These are phyloP conservation scores for Phoxinus dragarum DNA, from an alignment of 2,797 vertebrate genomes.

Conservation along the genomic window DNA sequence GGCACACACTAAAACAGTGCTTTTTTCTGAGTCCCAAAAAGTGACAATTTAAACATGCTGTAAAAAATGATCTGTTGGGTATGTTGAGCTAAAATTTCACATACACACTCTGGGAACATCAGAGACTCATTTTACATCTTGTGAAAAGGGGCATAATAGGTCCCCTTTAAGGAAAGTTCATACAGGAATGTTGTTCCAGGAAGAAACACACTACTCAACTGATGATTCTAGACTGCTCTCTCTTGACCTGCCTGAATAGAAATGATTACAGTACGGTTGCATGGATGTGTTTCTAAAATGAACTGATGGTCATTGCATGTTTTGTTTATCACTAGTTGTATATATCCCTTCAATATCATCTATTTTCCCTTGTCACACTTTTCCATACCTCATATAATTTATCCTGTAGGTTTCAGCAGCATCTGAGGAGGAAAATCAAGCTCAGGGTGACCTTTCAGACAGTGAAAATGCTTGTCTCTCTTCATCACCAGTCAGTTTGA, in stretches of 20 bases:
- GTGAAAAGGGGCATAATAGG: too few relatives aligned
- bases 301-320: neutral
- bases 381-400: conserved; percentile 70
- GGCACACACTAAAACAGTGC: too few relatives aligned
- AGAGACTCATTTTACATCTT: too few relatives aligned
- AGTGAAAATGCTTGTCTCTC: conserved; percentile 26
- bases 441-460: conserved; percentile 55
- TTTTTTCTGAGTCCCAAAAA: too few relatives aligned
- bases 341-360: conserved; percentile 24
- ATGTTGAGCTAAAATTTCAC: too few relatives aligned
- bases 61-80: too few relatives aligned
- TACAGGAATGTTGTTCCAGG: neutral
- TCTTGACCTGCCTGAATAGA: neutral
- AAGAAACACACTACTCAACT: neutral
- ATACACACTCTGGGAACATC: too few relatives aligned
- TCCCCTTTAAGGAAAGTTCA: neutral
- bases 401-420: conserved; percentile 74
- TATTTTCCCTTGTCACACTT: conserved; percentile 53
- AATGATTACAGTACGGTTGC: neutral
- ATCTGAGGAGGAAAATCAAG: conserved; percentile 61
- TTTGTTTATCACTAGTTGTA: conserved; percentile 20
- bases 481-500: conserved; percentile 26
- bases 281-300: conserved; percentile 6
- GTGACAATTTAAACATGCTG: too few relatives aligned
- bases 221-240: neutral